phyloP scores from a whole-genome alignment of 1,140 invertebrate species.

The Scaptomyza hsui region DNA sequence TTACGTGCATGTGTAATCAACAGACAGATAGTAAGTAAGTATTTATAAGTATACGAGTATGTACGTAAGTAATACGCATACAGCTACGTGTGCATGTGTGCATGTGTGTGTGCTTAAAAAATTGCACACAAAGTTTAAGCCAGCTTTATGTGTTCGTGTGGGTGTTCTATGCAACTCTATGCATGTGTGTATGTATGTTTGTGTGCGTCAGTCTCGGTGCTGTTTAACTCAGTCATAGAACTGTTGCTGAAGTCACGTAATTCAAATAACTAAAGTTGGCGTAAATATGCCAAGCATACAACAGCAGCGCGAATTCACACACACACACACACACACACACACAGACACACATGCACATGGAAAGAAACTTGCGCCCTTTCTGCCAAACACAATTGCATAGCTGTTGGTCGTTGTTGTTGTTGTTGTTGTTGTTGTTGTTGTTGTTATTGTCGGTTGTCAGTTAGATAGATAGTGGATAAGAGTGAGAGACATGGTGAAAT shows the following conservation, averaged over 20 bases:
- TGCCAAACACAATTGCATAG: constrained; percentile 67
- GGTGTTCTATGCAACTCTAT: constrained; percentile 19
- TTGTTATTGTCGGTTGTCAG: constrained; percentile 16
- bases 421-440: constrained; percentile 10
- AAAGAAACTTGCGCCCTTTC: constrained; percentile 35
- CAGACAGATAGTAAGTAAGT: constrained; percentile 52
- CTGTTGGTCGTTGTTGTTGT: constrained; percentile 46
- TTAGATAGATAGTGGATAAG: constrained; percentile 36
- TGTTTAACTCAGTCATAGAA: constrained; percentile 71
- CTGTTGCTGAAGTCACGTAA: constrained; percentile 81
- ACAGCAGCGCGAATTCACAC: constrained; percentile 28
- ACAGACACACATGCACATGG: not conserved
- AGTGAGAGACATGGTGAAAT: not conserved
- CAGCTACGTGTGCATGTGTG: constrained; percentile 15
- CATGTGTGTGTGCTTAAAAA: constrained; percentile 41
- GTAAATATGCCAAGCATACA: constrained; percentile 76
- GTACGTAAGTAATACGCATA: constrained; percentile 67
- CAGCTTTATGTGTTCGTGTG: constrained; percentile 16
- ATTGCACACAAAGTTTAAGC: constrained; percentile 52
- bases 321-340: constrained; percentile 22
- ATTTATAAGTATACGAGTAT: constrained; percentile 55
- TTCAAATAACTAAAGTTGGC: constrained; percentile 82
- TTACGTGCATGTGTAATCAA: constrained; percentile 77
- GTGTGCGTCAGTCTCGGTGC: constrained; percentile 31
- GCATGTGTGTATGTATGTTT: constrained; percentile 30